Percentiles rank a stretch among this genome's conserved stretches.
Evolutionary conservation across 2,888 invertebrate genomes (phyloP).

Genomic region (Spisula solida): DNA sequence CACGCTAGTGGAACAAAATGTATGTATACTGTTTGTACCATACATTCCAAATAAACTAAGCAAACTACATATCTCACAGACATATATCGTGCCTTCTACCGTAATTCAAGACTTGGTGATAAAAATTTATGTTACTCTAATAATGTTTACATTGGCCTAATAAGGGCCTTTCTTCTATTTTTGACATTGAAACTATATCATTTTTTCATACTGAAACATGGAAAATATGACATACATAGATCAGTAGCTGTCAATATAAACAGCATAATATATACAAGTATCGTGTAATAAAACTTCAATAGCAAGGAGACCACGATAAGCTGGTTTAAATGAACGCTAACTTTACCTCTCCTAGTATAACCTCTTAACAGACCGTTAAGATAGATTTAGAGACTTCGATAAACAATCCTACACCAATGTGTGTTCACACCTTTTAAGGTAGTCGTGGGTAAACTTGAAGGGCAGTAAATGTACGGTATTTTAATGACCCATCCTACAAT

Average conservation of each 20-base stretch:
- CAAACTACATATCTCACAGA: no score
- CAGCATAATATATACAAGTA: background rate
- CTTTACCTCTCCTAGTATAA: background rate
- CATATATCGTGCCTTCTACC: no score
- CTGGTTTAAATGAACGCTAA: background rate
- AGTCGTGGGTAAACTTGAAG: background rate
- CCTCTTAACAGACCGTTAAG: background rate
- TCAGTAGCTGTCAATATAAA: background rate
- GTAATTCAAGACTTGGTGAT: no score
- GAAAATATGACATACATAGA: no score
- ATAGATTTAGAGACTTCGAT: background rate
- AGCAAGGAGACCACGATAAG: background rate
- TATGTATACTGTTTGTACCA: no score
- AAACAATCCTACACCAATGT: background rate
- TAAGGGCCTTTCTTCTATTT: no score
- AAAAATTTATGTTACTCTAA: no score
- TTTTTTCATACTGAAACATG: no score
- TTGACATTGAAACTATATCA: no score
- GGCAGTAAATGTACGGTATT: background rate
- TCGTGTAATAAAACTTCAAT: background rate
- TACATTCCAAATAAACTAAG: no score
- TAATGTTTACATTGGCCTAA: no score
- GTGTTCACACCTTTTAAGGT: background rate
- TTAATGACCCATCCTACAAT: constrained; percentile 14
- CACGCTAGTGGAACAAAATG: no score